Evolutionary conservation across 2,113 vertebrate genomes (phyloP).

Genomic region (Periophthalmus modestus): DNA sequence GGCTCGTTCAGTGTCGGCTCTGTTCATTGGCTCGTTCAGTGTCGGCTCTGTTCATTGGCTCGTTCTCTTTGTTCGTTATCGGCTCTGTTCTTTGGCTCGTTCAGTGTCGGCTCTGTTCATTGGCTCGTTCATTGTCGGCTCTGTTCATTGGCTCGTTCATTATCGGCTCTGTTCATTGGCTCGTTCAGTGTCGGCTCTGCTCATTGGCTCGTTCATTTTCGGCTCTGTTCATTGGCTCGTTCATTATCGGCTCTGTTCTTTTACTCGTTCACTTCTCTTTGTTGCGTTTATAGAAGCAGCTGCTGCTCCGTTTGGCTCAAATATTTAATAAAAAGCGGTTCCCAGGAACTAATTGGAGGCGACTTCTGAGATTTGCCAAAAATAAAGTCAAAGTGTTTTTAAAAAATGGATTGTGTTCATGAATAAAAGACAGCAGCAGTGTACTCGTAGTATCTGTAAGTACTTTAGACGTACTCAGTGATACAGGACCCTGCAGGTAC

Average conservation of each 20-base stretch:
- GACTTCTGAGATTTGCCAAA: not conserved
- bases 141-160: no score
- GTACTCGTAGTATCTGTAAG: not conserved
- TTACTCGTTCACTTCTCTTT: not conserved
- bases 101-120: no score
- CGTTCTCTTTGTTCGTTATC: not conserved
- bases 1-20: no score
- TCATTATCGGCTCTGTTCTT: no score
- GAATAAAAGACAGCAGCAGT: not conserved
- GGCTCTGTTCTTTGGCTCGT: not conserved
- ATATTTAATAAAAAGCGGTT: not conserved
- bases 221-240: no score
- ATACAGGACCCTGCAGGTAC: not conserved
- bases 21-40: no score
- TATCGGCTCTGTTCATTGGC: no score
- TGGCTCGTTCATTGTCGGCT: no score
- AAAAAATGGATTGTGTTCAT: not conserved
- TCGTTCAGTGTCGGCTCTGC: not conserved
- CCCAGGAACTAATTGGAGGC: not conserved
- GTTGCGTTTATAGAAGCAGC: not conserved
- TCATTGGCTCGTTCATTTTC: no score
- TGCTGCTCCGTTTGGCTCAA: not conserved
- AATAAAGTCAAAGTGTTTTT: not conserved
- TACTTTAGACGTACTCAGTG: not conserved
- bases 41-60: no score